These are phyloP conservation scores for Sarcophaga carnaria DNA, from an alignment of 2,888 invertebrate species.

Conservation along the genomic window DNA sequence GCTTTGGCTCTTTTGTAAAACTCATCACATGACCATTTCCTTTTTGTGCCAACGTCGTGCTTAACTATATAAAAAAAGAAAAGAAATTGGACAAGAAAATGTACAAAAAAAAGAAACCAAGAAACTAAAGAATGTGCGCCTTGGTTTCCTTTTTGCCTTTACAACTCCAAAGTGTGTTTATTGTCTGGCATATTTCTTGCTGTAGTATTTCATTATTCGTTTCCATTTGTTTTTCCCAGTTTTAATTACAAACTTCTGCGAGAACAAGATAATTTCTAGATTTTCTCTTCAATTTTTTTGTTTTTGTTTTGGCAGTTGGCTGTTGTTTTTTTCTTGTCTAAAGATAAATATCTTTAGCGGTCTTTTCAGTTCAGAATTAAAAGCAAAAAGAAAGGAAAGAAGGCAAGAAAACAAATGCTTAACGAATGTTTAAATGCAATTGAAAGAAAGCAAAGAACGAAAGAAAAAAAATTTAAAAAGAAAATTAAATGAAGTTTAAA, in stretches of 20 bases:
- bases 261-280: not conserved
- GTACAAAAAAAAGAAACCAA: too few species aligned
- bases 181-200: conserved; percentile 7
- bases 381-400: too few species aligned
- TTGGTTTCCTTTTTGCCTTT: conserved; percentile 11
- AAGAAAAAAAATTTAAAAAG: not conserved
- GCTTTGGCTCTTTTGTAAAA: conserved; percentile 21
- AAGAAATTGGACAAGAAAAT: not conserved
- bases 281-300: not conserved
- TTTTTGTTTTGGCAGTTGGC: not conserved
- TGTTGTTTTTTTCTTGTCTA: not conserved
- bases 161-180: conserved; percentile 33
- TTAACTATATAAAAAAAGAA: too few species aligned
- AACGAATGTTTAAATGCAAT: not conserved
- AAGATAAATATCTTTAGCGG: not conserved
- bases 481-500: not conserved
- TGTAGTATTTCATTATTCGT: not conserved
- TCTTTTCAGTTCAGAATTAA: not conserved
- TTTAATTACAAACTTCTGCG: not conserved
- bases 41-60: not conserved
- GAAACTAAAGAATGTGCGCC: not conserved
- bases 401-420: not conserved
- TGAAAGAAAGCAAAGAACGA: too few species aligned
- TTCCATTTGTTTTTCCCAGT: not conserved
- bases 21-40: not conserved